These are phyloP conservation scores for Meda fulgida DNA, from an alignment of 2,797 vertebrate genomes.

Conservation along the genomic window DNA sequence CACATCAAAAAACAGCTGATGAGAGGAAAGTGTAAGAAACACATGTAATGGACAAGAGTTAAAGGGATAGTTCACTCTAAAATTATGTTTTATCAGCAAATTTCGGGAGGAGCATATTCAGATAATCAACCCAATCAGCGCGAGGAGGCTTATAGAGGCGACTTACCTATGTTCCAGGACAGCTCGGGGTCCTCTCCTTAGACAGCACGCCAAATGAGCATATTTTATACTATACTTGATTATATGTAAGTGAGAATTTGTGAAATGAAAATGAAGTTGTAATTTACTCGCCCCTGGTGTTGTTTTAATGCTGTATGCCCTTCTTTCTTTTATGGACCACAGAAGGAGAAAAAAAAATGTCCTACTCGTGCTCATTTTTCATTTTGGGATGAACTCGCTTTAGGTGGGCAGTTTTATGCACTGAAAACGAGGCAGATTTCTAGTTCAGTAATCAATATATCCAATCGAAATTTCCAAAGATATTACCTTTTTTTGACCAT, in stretches of 20 bases:
- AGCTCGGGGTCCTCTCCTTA: no score
- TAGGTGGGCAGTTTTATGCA: background rate
- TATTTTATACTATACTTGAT: no score
- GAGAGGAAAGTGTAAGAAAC: slow-evolving; percentile 69
- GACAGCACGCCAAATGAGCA: no score
- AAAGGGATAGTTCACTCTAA: background rate
- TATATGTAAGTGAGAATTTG: no score
- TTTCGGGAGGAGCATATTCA: no score
- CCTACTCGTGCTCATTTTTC: background rate
- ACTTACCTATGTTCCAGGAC: no score
- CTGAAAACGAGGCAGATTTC: no score
- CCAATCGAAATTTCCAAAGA: background rate
- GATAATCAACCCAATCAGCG: no score
- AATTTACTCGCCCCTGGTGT: background rate
- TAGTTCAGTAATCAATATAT: no score
- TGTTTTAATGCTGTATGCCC: background rate
- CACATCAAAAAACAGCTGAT: slow-evolving; percentile 63
- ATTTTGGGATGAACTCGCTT: no score
- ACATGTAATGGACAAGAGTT: slow-evolving; percentile 15
- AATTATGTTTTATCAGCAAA: no score
- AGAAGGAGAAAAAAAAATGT: background rate
- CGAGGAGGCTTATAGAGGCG: no score
- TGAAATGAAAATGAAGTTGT: background rate
- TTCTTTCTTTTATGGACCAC: background rate
- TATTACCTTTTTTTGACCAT: background rate